These are phyloP conservation scores for Tyrannus savana DNA, from an alignment of 2,113 vertebrate genomes.

Conservation along the genomic window DNA sequence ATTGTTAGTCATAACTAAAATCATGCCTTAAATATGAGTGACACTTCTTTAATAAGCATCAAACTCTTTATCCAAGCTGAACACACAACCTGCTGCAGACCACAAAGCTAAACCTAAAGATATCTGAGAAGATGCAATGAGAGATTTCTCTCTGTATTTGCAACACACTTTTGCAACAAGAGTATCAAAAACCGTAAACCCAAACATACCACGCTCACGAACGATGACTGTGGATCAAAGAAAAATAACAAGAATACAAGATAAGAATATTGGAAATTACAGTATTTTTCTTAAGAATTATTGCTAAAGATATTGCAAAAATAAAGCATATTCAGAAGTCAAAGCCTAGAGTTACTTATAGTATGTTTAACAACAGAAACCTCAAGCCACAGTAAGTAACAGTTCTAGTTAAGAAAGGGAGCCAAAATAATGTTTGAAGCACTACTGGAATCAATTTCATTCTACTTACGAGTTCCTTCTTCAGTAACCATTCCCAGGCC, in stretches of 20 bases:
- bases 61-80: constrained; percentile 57
- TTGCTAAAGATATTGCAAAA: constrained; percentile 44
- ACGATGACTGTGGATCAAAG: constrained; percentile 92
- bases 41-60: constrained; percentile 64
- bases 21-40: constrained; percentile 71
- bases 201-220: constrained; percentile 95
- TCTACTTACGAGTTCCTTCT: constrained; percentile 96
- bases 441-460: constrained; percentile 8
- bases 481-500: constrained; percentile 99
- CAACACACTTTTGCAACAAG: constrained; percentile 57
- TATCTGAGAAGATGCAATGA: constrained; percentile 58
- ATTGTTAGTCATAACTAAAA: constrained; percentile 54
- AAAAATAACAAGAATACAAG: constrained; percentile 78
- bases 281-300: constrained; percentile 36
- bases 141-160: constrained; percentile 61
- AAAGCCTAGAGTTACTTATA: neutral
- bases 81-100: constrained; percentile 71
- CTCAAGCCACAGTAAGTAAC: neutral
- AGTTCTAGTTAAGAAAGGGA: constrained; percentile 24
- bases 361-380: neutral
- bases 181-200: constrained; percentile 69
- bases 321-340: neutral
- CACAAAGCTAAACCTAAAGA: constrained; percentile 61
- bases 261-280: constrained; percentile 84
- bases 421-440: constrained; percentile 17